Base-by-base conservation (phyloP, 2,888 invertebrate genomes). In the Desoria tigrina region DNA sequence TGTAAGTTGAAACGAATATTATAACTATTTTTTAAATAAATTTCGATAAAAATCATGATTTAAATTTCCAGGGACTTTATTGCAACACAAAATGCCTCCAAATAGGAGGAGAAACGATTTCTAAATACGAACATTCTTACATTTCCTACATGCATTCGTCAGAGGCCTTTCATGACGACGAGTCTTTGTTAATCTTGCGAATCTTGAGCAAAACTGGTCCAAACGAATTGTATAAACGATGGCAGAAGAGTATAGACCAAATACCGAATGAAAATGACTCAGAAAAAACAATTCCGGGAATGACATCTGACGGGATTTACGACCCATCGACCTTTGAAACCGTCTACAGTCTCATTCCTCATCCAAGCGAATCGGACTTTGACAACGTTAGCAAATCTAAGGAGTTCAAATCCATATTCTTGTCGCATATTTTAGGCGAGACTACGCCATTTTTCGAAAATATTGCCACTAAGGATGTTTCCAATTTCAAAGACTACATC, bases 91-190 rank as follows among this genome's bases (percentile, higher is more conserved):
- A 42, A 16, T 76, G 76, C 55, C 58, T 49, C 0, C 26, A 59
- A 1, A 18, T 37, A 9, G 72, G 65, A 1, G 23, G 42, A 9
- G 42, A 61, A 16, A 51, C 59, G n/a, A 57, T 63, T 3, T 74
- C 74, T 39, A 50, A 64, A 23, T 62, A 56, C 23, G 76, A 76
- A 50, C 72, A 76, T 62, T 42, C 56, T 11, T 51, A 69, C 23
- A 57, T 74, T 11, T 45, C 66, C 2, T 69, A 73, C 28, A 61
- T 76, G 1, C 69, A 69, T 1, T 26, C 61, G 14, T 27, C 61
- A 1, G 45, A 63, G n/a, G 6, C 45, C 45, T 21, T 45, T 45
- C 45, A 45, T 21, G n/a, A 62, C 37, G 42, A 58, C 37, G 42
- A 58, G 21, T 71, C 70, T 18, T 60, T 73, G 16, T 57, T 72